These are phyloP conservation scores for Brachionus calyciflorus DNA, from an alignment of 1,140 invertebrate genomes.

Conservation along the genomic window DNA sequence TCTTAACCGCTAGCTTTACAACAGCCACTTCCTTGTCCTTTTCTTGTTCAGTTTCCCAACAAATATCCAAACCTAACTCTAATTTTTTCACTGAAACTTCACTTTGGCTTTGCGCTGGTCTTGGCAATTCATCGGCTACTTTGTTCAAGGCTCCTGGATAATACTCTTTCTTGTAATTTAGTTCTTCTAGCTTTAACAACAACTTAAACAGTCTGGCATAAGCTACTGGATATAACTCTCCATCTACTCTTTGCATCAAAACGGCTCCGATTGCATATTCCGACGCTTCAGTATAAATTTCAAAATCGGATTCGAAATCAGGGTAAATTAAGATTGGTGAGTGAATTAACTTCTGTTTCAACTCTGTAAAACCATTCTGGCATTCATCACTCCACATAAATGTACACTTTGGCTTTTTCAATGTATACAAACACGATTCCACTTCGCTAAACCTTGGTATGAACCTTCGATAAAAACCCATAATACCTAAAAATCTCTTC, in stretches of 20 bases:
- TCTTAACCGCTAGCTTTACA: background rate
- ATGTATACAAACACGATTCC: constrained; percentile 52
- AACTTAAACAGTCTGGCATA: background rate
- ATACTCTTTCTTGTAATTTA: constrained; percentile 15
- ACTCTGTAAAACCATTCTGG: too few relatives aligned
- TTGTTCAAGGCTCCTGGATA: background rate
- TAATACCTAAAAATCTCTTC: constrained; percentile 51
- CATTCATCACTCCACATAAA: constrained; percentile 52
- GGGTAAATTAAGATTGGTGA: too few relatives aligned
- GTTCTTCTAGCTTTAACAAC: background rate
- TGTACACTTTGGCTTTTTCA: constrained; percentile 51
- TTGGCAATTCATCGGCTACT: constrained; percentile 4
- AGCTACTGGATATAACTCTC: constrained; percentile 8
- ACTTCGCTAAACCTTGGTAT: constrained; percentile 50
- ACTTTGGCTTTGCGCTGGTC: too few relatives aligned
- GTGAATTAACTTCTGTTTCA: too few relatives aligned
- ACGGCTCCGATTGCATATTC: constrained; percentile 10
- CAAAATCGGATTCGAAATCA: too few relatives aligned
- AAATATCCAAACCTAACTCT: background rate
- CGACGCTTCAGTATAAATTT: constrained; percentile 13
- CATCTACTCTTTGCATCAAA: background rate
- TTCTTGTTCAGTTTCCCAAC: constrained; percentile 1
- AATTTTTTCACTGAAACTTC: background rate
- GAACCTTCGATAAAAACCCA: constrained; percentile 52
- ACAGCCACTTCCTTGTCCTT: background rate